These are phyloP conservation scores for Sebastes iracundus DNA, from an alignment of 2,797 vertebrate species.

Conservation along the genomic window DNA sequence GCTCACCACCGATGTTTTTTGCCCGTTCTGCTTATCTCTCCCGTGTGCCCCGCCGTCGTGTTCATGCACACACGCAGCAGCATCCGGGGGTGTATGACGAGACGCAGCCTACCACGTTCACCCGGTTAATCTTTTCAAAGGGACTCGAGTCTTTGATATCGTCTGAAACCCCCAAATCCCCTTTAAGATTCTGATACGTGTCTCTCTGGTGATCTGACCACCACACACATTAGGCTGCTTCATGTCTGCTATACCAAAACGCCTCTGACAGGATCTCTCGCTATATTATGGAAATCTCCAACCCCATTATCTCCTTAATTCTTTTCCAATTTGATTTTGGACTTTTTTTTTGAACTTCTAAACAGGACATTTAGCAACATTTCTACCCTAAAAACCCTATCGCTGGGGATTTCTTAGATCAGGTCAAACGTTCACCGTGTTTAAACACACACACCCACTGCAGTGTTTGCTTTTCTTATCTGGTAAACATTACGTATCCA, in stretches of 20 bases:
- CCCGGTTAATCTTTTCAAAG: conserved; percentile 68
- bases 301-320: conserved; percentile 27
- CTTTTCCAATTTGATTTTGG: background rate
- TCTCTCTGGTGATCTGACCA: conserved; percentile 44
- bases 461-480: conserved; percentile 76
- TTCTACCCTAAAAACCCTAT: background rate
- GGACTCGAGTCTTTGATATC: conserved; percentile 60
- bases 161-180: conserved; percentile 39
- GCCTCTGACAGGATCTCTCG: conserved; percentile 34
- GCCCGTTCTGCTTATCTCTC: conserved; percentile 49
- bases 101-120: conserved; percentile 31
- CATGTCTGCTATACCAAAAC: conserved; percentile 40
- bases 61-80: background rate
- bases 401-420: conserved; percentile 44
- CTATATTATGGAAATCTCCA: conserved; percentile 19
- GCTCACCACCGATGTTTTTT: conserved; percentile 10
- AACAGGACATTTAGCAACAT: background rate
- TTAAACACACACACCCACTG: conserved; percentile 39
- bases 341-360: background rate
- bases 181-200: conserved; percentile 46
- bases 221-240: conserved; percentile 39
- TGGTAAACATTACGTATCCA: conserved; percentile 71
- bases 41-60: background rate
- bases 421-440: conserved; percentile 69
- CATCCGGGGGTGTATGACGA: conserved; percentile 14